These are phyloP conservation scores for Galagoides demidoff DNA, from an alignment of 2,797 vertebrate genomes.

Conservation along the genomic window DNA sequence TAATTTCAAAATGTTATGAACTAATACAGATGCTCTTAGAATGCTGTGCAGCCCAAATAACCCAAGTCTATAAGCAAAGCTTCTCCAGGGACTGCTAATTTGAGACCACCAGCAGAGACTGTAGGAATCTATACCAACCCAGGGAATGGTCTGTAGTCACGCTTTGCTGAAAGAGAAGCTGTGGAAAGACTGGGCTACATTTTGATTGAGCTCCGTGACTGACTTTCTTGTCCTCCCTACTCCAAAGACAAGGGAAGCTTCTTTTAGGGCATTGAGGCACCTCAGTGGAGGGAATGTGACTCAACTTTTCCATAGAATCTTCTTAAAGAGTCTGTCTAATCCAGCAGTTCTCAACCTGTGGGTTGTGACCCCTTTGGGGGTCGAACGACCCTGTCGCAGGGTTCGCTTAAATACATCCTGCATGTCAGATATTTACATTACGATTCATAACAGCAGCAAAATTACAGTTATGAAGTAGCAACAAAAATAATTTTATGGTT, in stretches of 20 bases:
- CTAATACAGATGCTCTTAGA: neutral
- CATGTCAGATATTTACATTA: too few species aligned
- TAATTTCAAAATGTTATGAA: conserved; percentile 36
- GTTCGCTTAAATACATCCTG: too few species aligned
- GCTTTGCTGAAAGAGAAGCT: neutral
- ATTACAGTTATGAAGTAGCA: too few species aligned
- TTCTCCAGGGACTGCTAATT: neutral
- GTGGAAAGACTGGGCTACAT: neutral
- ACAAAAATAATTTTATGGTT: too few species aligned
- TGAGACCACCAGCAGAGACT: neutral
- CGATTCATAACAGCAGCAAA: too few species aligned
- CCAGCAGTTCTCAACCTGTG: too few species aligned
- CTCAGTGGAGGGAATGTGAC: neutral
- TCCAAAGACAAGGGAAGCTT: neutral
- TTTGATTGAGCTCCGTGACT: neutral
- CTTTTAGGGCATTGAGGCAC: neutral
- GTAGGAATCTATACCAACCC: neutral
- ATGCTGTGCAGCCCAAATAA: neutral
- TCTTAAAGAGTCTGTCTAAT: neutral
- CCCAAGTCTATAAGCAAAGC: neutral
- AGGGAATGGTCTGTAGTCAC: neutral
- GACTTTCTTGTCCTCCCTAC: neutral
- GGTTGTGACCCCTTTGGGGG: too few species aligned
- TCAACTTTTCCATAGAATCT: neutral
- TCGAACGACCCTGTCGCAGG: too few species aligned